phyloP scores from a whole-genome alignment of 2,113 vertebrate genomes.

The Psilopsiagon aurifrons region DNA sequence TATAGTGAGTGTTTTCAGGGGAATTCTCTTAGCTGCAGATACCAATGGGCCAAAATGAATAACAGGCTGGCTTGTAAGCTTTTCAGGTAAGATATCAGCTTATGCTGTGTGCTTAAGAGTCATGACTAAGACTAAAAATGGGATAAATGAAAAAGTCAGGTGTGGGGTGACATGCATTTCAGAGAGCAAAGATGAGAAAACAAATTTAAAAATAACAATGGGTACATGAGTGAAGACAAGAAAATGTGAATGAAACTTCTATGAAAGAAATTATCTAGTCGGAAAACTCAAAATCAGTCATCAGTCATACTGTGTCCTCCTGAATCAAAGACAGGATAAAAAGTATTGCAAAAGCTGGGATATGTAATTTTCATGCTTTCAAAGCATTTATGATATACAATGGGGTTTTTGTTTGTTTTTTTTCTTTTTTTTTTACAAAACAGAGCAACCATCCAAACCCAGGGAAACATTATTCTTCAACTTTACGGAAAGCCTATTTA shows the following conservation, averaged over 20 bases:
- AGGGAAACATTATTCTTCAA: not conserved
- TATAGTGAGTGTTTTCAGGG: not conserved
- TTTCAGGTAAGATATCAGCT: not conserved
- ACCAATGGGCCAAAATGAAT: not conserved
- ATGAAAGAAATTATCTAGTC: not conserved
- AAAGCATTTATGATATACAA: not conserved
- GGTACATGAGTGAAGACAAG: not conserved
- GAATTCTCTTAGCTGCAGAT: not conserved
- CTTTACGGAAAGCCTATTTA: slow-evolving; percentile 72
- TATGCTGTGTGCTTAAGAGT: not conserved
- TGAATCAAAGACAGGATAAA: not conserved
- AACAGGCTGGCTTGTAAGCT: not conserved
- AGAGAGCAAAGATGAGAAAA: not conserved
- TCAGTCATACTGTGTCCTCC: not conserved
- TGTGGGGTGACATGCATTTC: not conserved
- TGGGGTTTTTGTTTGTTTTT: not conserved
- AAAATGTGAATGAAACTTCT: not conserved
- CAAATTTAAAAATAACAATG: not conserved
- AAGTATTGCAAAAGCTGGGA: not conserved
- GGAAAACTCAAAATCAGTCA: not conserved
- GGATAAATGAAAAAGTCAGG: not conserved
- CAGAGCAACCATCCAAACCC: slow-evolving; percentile 85
- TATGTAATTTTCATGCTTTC: not conserved
- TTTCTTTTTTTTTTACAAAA: not conserved
- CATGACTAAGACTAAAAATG: not conserved